phyloP scores from a whole-genome alignment of 2,888 invertebrate species.

The Zonitis immaculata region DNA sequence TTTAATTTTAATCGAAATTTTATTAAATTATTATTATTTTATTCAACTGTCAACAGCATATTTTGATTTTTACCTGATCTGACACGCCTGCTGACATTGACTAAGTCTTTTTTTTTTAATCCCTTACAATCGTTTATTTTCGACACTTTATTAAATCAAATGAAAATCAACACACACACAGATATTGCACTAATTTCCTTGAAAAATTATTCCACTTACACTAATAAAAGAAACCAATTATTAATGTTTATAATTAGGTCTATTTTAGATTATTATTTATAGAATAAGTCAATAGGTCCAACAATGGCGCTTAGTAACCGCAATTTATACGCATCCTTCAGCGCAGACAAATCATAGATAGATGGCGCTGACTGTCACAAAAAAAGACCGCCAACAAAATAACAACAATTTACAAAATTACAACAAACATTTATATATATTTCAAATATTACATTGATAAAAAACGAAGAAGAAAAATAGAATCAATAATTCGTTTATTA shows the following conservation, averaged over 20 bases:
- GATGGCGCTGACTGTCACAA: not conserved
- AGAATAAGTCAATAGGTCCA: conserved; percentile 42
- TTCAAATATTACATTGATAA: no score
- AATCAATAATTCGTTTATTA: no score
- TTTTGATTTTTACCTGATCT: conserved; percentile 69
- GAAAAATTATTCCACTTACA: conserved; percentile 31
- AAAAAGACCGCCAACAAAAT: conserved; percentile 1
- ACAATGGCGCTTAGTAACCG: conserved; percentile 47
- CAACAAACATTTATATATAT: no score
- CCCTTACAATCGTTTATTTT: conserved; percentile 46
- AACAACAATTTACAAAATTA: not conserved
- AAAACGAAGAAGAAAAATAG: no score
- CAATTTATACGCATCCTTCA: conserved; percentile 13
- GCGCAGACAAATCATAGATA: conserved; percentile 6
- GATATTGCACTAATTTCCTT: conserved; percentile 39
- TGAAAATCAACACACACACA: conserved; percentile 26
- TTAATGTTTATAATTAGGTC: conserved; percentile 30
- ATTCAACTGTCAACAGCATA: conserved; percentile 39
- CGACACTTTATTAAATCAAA: conserved; percentile 41
- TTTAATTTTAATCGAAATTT: conserved; percentile 17
- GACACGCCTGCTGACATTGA: conserved; percentile 90
- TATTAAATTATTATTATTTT: conserved; percentile 16
- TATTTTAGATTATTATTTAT: conserved; percentile 30
- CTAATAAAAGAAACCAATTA: conserved; percentile 24
- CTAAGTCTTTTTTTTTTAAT: conserved; percentile 54